A percentile compares a stretch with the other conserved stretches of the same genome.
Conservation (phyloP, 2,797 vertebrate species). For the Trachurus trachurus region DNA sequence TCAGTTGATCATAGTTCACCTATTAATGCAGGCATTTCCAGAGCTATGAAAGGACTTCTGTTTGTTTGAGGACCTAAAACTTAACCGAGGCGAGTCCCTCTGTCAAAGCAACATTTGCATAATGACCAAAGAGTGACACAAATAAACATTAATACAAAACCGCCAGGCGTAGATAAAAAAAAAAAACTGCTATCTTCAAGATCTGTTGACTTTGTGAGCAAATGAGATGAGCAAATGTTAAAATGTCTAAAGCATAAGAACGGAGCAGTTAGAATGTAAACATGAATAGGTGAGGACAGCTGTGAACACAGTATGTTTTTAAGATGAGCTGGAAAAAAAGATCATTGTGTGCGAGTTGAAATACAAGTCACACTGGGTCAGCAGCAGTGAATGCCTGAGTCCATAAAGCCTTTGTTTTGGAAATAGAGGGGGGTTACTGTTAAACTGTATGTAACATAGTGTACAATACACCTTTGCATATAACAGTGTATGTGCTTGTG, state of each 20-base stretch:
- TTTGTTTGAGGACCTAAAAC: slow-evolving; percentile 22
- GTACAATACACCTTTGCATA: slow-evolving; percentile 12
- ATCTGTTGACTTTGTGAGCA: slow-evolving; percentile 56
- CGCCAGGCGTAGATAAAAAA: neutral
- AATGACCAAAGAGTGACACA: slow-evolving; percentile 9
- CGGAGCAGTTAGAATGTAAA: slow-evolving; percentile 64
- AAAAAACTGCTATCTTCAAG: slow-evolving; percentile 26
- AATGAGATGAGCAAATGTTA: slow-evolving; percentile 37
- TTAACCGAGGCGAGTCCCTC: neutral
- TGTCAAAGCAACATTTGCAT: slow-evolving; percentile 60
- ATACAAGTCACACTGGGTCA: slow-evolving; percentile 47
- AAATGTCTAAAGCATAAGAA: slow-evolving; percentile 15
- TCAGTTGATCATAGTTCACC: neutral
- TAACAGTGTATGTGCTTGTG: slow-evolving; percentile 18
- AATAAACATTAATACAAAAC: slow-evolving; percentile 32
- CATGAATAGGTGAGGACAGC: slow-evolving; percentile 30
- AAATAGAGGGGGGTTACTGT: slow-evolving; percentile 18
- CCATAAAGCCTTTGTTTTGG: slow-evolving; percentile 51
- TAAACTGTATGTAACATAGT: slow-evolving; percentile 21
- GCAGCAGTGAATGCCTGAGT: slow-evolving; percentile 14
- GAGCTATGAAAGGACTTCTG: slow-evolving; percentile 17
- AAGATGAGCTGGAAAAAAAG: slow-evolving; percentile 25
- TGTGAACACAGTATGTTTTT: slow-evolving; percentile 30
- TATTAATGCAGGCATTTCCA: neutral
- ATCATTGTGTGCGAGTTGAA: slow-evolving; percentile 53